Conservation (phyloP, 2,888 invertebrate species). For the Dinocampus coccinellae region DNA sequence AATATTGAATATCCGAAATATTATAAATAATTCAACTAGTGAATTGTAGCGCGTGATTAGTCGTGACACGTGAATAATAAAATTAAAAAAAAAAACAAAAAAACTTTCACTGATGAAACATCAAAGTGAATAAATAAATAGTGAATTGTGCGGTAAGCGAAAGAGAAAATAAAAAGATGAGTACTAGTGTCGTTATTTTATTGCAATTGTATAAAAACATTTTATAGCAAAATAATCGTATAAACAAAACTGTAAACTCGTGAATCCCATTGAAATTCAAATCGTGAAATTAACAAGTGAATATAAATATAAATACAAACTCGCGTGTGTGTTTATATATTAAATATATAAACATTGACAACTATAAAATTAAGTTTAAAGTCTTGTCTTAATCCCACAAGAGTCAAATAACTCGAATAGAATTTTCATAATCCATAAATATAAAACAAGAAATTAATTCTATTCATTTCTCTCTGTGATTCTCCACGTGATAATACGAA, state of each 20-base stretch:
- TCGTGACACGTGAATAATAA: background rate
- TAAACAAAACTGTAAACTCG: background rate
- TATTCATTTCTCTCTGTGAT: too few species aligned
- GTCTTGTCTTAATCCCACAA: too few species aligned
- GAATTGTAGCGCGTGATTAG: background rate
- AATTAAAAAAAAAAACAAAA: background rate
- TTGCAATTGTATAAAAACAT: background rate
- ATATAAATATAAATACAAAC: background rate
- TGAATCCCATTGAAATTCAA: too few species aligned
- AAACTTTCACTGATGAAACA: background rate
- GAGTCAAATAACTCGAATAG: too few species aligned
- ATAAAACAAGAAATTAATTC: background rate
- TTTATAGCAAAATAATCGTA: background rate
- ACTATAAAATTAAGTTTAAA: too few species aligned
- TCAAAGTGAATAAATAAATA: constrained; percentile 6
- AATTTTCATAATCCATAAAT: too few species aligned
- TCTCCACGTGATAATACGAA: too few species aligned
- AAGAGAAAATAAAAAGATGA: background rate
- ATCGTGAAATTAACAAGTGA: too few species aligned
- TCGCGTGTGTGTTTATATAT: background rate
- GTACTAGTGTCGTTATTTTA: background rate
- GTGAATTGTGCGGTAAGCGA: background rate
- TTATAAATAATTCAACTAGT: background rate
- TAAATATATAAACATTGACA: background rate
- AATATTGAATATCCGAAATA: too few species aligned